Conservation (phyloP, 2,888 invertebrate genomes). For the Drosophila formosana region DNA sequence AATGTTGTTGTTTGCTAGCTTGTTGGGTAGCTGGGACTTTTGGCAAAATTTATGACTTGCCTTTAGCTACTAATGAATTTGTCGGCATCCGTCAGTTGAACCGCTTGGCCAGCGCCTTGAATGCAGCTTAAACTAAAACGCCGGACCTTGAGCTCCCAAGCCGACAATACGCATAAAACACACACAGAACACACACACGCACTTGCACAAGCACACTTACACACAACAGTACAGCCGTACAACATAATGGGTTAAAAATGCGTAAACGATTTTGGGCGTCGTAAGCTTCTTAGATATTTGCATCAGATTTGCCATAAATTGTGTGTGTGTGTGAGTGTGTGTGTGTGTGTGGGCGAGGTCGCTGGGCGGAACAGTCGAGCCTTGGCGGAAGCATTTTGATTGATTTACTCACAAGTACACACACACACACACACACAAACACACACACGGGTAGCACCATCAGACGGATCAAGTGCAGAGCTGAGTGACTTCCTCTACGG, state of each 20-base stretch:
- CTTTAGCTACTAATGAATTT: conserved; percentile 77
- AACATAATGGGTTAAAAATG: conserved; percentile 76
- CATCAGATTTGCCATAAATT: conserved; percentile 74
- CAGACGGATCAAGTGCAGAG: conserved; percentile 34
- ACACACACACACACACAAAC: conserved; percentile 15
- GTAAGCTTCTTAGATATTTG: conserved; percentile 78
- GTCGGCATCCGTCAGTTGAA: conserved; percentile 69
- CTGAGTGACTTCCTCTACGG: conserved; percentile 25
- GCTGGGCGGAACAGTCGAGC: conserved; percentile 28
- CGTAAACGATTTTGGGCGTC: conserved; percentile 74
- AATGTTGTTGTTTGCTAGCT: conserved; percentile 8
- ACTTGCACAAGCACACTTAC: not conserved
- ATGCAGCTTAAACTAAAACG: conserved; percentile 54
- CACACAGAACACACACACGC: not conserved
- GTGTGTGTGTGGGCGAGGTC: conserved; percentile 36
- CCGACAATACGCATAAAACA: not conserved
- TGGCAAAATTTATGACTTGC: conserved; percentile 74
- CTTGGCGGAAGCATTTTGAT: conserved; percentile 73
- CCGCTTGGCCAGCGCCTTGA: conserved; percentile 38
- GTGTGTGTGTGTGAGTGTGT: not conserved
- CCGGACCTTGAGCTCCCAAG: conserved; percentile 43
- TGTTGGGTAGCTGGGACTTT: conserved; percentile 25
- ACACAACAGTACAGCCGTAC: not conserved
- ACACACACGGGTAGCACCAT: conserved; percentile 4
- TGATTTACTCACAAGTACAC: conserved; percentile 64